Evolutionary conservation across 2,797 vertebrate species (phyloP).

Genomic region (Austrolebias charrua): DNA sequence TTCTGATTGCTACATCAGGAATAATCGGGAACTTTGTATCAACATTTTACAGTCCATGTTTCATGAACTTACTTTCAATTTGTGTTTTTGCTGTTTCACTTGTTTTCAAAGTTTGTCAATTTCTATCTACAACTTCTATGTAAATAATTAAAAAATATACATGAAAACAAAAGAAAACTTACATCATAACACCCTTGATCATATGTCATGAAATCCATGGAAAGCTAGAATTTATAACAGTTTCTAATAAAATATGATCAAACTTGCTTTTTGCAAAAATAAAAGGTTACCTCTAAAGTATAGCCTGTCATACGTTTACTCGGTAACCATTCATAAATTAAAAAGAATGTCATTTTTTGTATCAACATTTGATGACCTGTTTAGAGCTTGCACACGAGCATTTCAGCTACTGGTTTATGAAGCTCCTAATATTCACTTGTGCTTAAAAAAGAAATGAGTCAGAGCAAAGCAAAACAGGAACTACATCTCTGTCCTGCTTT

Average conservation of each 20-base stretch:
- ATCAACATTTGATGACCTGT: too few relatives aligned
- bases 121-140: background rate
- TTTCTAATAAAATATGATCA: background rate
- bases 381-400: background rate
- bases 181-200: conserved; percentile 6
- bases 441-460: background rate
- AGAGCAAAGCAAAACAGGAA: background rate
- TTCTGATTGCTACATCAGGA: too few relatives aligned
- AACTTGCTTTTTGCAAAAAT: too few relatives aligned
- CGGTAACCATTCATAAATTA: too few relatives aligned
- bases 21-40: too few relatives aligned
- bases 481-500: background rate
- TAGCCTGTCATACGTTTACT: background rate
- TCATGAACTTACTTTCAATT: background rate
- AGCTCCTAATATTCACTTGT: background rate
- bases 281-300: background rate
- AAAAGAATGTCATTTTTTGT: too few relatives aligned
- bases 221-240: background rate
- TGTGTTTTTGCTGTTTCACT: background rate
- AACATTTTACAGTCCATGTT: background rate
- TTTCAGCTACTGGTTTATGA: background rate
- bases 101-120: background rate
- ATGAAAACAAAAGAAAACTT: background rate
- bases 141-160: background rate
- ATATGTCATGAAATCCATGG: background rate